Conservation (phyloP, 92 coral and sea anemone genomes). For the Zoanthus sansibaricus region DNA sequence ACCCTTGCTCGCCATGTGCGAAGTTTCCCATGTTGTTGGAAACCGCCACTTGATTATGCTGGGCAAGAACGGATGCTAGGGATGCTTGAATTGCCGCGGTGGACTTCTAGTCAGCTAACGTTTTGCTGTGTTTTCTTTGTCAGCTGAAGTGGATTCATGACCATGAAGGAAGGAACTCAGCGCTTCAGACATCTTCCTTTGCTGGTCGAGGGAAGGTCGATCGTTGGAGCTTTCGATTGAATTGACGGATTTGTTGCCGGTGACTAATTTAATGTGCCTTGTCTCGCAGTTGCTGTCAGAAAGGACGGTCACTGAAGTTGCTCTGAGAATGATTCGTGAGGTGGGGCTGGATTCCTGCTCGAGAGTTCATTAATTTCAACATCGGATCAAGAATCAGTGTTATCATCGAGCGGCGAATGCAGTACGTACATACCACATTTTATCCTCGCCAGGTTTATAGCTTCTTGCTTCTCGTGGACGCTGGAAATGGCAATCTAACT, state of each 20-base stretch:
- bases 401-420: too few relatives aligned
- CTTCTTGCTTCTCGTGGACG: slow-evolving; percentile 32
- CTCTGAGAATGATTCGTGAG: neutral
- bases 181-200: slow-evolving; percentile 4
- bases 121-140: slow-evolving; percentile 39
- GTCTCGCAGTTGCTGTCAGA: neutral
- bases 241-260: neutral
- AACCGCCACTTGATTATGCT: neutral
- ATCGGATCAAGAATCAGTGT: neutral
- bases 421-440: too few relatives aligned
- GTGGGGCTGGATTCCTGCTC: too few relatives aligned
- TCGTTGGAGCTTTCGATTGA: neutral
- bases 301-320: neutral
- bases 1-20: neutral
- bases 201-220: neutral
- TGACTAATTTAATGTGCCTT: neutral
- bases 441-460: too few relatives aligned
- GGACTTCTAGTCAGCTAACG: too few relatives aligned
- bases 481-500: slow-evolving; percentile 57
- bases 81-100: too few relatives aligned
- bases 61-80: slow-evolving; percentile 27
- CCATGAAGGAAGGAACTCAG: slow-evolving; percentile 33
- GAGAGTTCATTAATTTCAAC: neutral
- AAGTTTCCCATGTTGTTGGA: too few relatives aligned
- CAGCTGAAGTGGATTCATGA: slow-evolving; percentile 5